phyloP scores from a whole-genome alignment of 1,140 invertebrate species.

The Hypothenemus hampei region DNA sequence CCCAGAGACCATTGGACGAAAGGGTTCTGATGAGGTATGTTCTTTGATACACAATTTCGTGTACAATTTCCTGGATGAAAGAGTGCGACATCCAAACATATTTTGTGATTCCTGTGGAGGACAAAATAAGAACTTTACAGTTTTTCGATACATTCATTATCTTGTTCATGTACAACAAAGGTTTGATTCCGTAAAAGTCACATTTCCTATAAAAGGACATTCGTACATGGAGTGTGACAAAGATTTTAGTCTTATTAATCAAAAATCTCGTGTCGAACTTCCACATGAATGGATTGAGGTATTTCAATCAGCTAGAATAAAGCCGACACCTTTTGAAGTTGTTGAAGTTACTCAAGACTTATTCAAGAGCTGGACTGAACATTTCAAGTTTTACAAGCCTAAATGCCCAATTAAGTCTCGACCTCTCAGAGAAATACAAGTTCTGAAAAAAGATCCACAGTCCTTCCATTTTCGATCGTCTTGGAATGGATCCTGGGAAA shows the following conservation, averaged over 20 bases:
- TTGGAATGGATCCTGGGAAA: too few relatives aligned
- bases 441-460: too few relatives aligned
- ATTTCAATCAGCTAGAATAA: slow-evolving; percentile 20
- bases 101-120: slow-evolving; percentile 36
- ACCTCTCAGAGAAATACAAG: too few relatives aligned
- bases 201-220: slow-evolving; percentile 29
- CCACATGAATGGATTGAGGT: slow-evolving; percentile 30
- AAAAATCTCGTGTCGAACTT: slow-evolving; percentile 29
- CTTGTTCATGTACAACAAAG: slow-evolving; percentile 6
- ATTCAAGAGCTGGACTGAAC: too few relatives aligned
- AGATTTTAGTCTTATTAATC: slow-evolving; percentile 33
- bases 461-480: too few relatives aligned
- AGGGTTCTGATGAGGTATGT: slow-evolving; percentile 32
- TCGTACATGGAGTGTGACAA: slow-evolving; percentile 37
- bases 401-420: too few relatives aligned
- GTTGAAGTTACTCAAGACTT: too few relatives aligned
- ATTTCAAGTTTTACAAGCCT: too few relatives aligned
- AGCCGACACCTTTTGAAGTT: slow-evolving; percentile 25
- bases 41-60: slow-evolving; percentile 35
- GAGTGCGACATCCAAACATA: slow-evolving; percentile 20
- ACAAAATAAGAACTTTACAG: slow-evolving; percentile 39
- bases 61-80: slow-evolving; percentile 18
- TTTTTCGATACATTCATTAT: slow-evolving; percentile 26
- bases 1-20: slow-evolving; percentile 29
- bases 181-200: slow-evolving; percentile 22